phyloP scores from a whole-genome alignment of 2,888 invertebrate species.

The Barypeithes pellucidus region DNA sequence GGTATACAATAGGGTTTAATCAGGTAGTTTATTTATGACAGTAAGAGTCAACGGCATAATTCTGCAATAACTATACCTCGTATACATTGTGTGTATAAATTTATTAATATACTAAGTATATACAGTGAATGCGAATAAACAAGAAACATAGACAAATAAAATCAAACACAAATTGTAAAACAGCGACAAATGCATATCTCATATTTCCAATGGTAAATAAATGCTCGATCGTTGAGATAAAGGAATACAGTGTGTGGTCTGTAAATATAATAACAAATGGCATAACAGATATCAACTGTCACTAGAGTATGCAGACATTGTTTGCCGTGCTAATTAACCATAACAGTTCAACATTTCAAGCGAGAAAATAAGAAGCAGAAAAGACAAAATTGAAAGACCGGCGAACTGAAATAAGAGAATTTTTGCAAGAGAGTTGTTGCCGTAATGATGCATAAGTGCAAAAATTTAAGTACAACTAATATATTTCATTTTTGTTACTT shows the following conservation, averaged over 20 bases:
- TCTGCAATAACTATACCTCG: too few relatives aligned
- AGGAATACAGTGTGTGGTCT: constrained; percentile 51
- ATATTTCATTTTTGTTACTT: too few relatives aligned
- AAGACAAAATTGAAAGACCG: constrained; percentile 35
- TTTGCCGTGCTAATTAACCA: constrained; percentile 55
- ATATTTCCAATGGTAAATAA: constrained; percentile 41
- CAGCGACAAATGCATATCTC: constrained; percentile 1
- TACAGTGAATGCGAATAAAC: too few relatives aligned
- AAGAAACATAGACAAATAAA: too few relatives aligned
- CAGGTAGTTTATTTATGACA: too few relatives aligned
- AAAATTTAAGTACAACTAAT: too few relatives aligned
- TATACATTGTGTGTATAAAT: too few relatives aligned
- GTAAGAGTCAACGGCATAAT: too few relatives aligned
- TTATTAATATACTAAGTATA: neutral
- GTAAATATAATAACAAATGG: constrained; percentile 55
- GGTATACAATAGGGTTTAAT: too few relatives aligned
- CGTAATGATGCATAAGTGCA: constrained; percentile 17
- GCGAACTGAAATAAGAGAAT: constrained; percentile 11
- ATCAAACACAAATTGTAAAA: too few relatives aligned
- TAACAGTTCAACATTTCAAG: constrained; percentile 55
- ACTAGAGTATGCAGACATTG: constrained; percentile 55
- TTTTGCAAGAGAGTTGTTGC: constrained; percentile 15
- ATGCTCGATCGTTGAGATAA: constrained; percentile 44
- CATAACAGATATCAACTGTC: constrained; percentile 55
- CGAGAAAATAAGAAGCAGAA: constrained; percentile 50